Evolutionary conservation across 1,140 invertebrate species (phyloP), one percentile per base, ranked within the genome.

Genomic region (Drosophila repleta): DNA sequence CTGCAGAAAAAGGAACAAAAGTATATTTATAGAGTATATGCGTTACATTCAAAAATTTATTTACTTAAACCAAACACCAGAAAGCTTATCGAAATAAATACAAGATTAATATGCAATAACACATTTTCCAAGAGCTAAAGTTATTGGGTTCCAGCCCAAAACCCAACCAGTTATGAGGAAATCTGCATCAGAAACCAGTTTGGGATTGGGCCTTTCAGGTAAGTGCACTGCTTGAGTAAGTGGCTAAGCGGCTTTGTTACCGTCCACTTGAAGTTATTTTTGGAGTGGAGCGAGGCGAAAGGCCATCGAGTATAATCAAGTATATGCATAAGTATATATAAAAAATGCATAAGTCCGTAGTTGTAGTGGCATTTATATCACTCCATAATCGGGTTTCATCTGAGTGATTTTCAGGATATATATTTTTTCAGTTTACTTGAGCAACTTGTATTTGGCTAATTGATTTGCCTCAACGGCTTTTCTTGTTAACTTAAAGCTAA

Each of bases 1-100:
- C 99, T 88, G 13, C 2, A 64, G 29, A 7, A 4, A 39, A 7
- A 48, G 24, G 11, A 15, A 29, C 29, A 29, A 29, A 18, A 15
- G n/a, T 8, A 29, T 10, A 8, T 10, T 24, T 24, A 24, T 24
- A 39, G n/a, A 3, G n/a, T 39, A 39, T 39, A 39, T 24, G 21
- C n/a, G n/a, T 4, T 29, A 7, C 26, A 29, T 18, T 4, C 3
- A 4, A 29, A 24, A n/a, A 15, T 29, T 29, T 29, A 6, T 29
- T 29, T 35, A 15, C 17, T 10, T 41, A 41, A 17, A 17, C 1
- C 4, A 0, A 15, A 58, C 41, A 17, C 17, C n/a, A 24, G 29
- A n/a, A 5, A 48, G 18, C 45, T 43, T n/a, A 21, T 35, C 15
- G 57, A 48, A 32, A 15, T 46, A 18, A 24, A 39, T 39, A n/a